phyloP scores from a whole-genome alignment of 2,888 invertebrate genomes.

The Agonopterix subpropinquella region DNA sequence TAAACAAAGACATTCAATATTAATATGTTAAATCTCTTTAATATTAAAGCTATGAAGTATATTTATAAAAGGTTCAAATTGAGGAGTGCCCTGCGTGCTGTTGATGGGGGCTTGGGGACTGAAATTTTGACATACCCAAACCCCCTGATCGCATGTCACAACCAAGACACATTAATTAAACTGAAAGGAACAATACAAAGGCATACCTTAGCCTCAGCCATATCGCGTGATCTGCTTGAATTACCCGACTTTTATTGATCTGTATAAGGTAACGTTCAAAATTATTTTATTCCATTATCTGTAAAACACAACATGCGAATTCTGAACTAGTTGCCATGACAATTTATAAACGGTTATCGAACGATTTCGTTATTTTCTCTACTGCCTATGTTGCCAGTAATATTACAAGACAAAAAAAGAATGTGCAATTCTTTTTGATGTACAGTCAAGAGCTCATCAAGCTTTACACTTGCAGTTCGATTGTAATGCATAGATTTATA shows the following conservation, averaged over 20 bases:
- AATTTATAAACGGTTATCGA: constrained; percentile 43
- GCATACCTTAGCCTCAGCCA: constrained; percentile 61
- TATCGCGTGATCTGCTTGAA: constrained; percentile 63
- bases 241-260: constrained; percentile 63
- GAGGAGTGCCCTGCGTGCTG: constrained; percentile 10
- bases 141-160: constrained; percentile 40
- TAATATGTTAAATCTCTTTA: too few species aligned
- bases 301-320: constrained; percentile 51
- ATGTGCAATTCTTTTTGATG: too few species aligned
- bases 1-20: too few species aligned
- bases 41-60: too few species aligned
- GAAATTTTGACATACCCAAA: not conserved
- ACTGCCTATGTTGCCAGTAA: not conserved
- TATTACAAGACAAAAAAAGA: too few species aligned
- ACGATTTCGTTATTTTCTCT: constrained; percentile 10
- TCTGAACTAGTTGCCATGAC: constrained; percentile 40
- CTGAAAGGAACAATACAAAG: constrained; percentile 22
- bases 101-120: not conserved
- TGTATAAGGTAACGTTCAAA: constrained; percentile 50
- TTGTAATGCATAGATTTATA: too few species aligned
- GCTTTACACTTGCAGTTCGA: too few species aligned
- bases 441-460: too few species aligned
- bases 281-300: constrained; percentile 64
- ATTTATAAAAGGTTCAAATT: too few species aligned
- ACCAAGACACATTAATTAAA: constrained; percentile 54